A percentile compares a stretch with the other conserved stretches of the same genome.
Conservation (phyloP, 2,113 vertebrate species). For the Elephantulus edwardii region DNA sequence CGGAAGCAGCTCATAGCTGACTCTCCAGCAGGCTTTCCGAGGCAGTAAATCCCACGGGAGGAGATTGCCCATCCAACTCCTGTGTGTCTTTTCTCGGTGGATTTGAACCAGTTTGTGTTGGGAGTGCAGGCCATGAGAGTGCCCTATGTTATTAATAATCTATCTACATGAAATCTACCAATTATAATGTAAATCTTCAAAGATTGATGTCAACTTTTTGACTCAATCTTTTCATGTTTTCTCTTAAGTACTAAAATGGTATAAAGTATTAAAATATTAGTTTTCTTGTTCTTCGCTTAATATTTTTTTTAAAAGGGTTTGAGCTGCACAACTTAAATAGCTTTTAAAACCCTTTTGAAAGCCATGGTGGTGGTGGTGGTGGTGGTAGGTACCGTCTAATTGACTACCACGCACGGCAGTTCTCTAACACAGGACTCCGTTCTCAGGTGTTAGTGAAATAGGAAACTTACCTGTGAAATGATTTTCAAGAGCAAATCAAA, state of each 20-base stretch:
- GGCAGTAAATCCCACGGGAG: too few relatives aligned
- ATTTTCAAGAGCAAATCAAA: conserved; percentile 8
- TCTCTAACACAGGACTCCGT: not conserved
- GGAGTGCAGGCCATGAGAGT: too few relatives aligned
- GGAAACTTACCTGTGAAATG: not conserved
- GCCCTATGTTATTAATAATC: not conserved
- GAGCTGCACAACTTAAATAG: conserved; percentile 1
- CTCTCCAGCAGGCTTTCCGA: too few relatives aligned
- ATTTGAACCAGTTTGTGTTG: too few relatives aligned
- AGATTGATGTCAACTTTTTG: not conserved
- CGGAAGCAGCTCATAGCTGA: too few relatives aligned
- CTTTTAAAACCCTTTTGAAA: conserved; percentile 2
- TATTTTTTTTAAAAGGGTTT: conserved; percentile 43
- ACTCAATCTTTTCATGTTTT: conserved; percentile 15
- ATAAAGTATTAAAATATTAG: not conserved
- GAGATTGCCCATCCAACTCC: too few relatives aligned
- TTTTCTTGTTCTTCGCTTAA: conserved; percentile 28
- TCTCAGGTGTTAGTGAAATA: not conserved
- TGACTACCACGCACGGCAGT: too few relatives aligned
- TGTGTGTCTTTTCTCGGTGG: too few relatives aligned
- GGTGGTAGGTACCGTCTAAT: too few relatives aligned
- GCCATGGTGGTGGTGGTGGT: too few relatives aligned
- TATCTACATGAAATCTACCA: conserved; percentile 19
- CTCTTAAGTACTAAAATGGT: not conserved
- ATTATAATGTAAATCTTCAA: conserved; percentile 32